Percentiles rank a stretch among this genome's conserved stretches.
Conservation (phyloP, 2,888 invertebrate species). For the Drosophila pseudotakahashii region DNA sequence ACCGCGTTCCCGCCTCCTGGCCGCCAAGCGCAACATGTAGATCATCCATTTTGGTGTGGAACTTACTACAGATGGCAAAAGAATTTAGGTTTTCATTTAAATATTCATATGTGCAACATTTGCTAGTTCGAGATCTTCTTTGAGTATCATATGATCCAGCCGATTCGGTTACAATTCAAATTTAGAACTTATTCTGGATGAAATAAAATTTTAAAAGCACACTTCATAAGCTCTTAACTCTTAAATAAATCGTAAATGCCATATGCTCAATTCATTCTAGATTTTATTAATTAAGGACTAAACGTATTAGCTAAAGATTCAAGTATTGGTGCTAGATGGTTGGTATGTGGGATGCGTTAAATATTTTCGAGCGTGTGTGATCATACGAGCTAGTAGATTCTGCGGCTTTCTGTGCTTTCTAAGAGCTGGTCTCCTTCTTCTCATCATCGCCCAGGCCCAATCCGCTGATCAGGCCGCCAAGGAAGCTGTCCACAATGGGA, state of each 20-base stretch:
- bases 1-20: constrained; percentile 82
- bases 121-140: neutral
- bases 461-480: constrained; percentile 81
- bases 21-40: constrained; percentile 75
- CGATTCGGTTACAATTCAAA: neutral
- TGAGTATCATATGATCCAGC: neutral
- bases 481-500: constrained; percentile 76
- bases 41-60: neutral
- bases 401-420: constrained; percentile 5
- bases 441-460: constrained; percentile 73
- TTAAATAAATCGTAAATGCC: neutral
- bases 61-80: too few relatives aligned
- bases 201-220: constrained; percentile 2
- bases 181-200: neutral
- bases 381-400: constrained; percentile 40
- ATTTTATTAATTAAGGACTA: constrained; percentile 12
- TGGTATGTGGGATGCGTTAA: constrained; percentile 60
- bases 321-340: constrained; percentile 36
- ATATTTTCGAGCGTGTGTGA: constrained; percentile 58
- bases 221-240: too few relatives aligned
- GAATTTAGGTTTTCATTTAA: constrained; percentile 6
- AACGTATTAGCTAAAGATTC: constrained; percentile 38
- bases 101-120: neutral
- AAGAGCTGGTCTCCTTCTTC: constrained; percentile 18
- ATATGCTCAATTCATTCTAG: constrained; percentile 10